A percentile compares a stretch with the other conserved stretches of the same genome.
Evolutionary conservation across 2,888 invertebrate species (phyloP).

Genomic region (Vesta saturnalis): DNA sequence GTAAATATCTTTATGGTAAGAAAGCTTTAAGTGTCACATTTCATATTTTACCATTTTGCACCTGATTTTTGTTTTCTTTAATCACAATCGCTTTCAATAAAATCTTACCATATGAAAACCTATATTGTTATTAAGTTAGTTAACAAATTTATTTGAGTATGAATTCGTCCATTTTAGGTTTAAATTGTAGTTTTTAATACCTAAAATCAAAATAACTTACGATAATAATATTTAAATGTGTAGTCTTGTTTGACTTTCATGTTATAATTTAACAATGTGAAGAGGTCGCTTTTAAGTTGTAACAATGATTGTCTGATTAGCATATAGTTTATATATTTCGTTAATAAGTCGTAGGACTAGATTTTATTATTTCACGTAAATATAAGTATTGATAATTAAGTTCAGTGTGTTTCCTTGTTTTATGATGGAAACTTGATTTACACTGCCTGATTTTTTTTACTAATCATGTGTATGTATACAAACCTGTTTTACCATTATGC

Average conservation of each 20-base stretch:
- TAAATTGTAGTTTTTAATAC: conserved; percentile 43
- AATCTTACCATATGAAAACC: conserved; percentile 16
- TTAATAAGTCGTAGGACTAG: conserved; percentile 34
- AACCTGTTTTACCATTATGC: neutral
- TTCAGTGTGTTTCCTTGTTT: conserved; percentile 23
- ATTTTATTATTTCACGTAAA: conserved; percentile 35
- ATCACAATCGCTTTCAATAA: neutral
- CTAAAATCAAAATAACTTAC: conserved; percentile 41
- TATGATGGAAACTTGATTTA: conserved; percentile 20
- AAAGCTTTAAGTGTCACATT: conserved; percentile 30
- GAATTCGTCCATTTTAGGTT: conserved; percentile 47
- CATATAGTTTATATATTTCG: conserved; percentile 36
- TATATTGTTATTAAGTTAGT: conserved; percentile 20
- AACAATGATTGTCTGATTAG: conserved; percentile 25
- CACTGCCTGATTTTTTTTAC: conserved; percentile 33
- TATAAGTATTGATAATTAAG: conserved; percentile 17
- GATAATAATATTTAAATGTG: conserved; percentile 37
- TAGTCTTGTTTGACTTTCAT: conserved; percentile 31
- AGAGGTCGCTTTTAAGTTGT: conserved; percentile 12
- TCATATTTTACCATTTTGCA: conserved; percentile 8
- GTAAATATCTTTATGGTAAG: conserved; percentile 20
- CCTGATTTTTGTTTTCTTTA: neutral
- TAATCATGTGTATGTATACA: conserved; percentile 27
- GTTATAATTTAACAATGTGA: conserved; percentile 16
- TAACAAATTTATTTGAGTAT: conserved; percentile 31